Conservation (phyloP, 1,140 invertebrate genomes). For the Drosophila rufa region DNA sequence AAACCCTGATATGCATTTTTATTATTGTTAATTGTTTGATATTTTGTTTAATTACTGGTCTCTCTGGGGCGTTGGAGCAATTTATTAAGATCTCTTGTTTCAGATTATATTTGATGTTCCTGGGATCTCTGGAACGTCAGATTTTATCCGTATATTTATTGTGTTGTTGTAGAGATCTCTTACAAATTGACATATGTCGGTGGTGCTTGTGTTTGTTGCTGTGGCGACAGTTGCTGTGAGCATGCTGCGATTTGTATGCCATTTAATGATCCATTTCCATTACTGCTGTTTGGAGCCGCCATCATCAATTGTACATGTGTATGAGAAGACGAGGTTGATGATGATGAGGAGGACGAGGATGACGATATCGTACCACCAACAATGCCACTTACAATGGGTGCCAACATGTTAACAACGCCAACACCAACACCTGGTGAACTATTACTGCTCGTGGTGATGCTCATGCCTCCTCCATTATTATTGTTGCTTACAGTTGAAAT, state of each 20-base stretch:
- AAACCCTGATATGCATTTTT: constrained; percentile 43
- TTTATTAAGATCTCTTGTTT: constrained; percentile 19
- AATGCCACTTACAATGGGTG: constrained; percentile 64
- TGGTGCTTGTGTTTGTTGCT: constrained; percentile 88
- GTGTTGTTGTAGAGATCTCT: constrained; percentile 21
- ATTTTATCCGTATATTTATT: constrained; percentile 15
- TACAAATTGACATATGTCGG: constrained; percentile 95
- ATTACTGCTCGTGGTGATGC: constrained; percentile 33
- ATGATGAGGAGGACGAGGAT: constrained; percentile 81
- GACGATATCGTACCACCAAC: constrained; percentile 76
- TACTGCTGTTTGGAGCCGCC: constrained; percentile 42
- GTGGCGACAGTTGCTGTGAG: constrained; percentile 91
- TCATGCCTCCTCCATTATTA: constrained; percentile 48
- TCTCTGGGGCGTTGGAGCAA: constrained; percentile 17
- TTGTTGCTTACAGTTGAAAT: constrained; percentile 60
- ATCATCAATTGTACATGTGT: constrained; percentile 76
- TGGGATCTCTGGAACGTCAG: constrained; percentile 22
- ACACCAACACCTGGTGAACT: constrained; percentile 55
- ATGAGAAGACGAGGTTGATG: constrained; percentile 82
- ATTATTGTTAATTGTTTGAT: constrained; percentile 17
- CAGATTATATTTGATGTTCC: constrained; percentile 28
- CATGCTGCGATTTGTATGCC: constrained; percentile 85
- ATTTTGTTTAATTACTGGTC: constrained; percentile 60
- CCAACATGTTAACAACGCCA: constrained; percentile 63
- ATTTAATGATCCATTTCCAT: constrained; percentile 63